Evolutionary conservation across 2,888 invertebrate species (phyloP).

Genomic region (Epirrhoe alternata): DNA sequence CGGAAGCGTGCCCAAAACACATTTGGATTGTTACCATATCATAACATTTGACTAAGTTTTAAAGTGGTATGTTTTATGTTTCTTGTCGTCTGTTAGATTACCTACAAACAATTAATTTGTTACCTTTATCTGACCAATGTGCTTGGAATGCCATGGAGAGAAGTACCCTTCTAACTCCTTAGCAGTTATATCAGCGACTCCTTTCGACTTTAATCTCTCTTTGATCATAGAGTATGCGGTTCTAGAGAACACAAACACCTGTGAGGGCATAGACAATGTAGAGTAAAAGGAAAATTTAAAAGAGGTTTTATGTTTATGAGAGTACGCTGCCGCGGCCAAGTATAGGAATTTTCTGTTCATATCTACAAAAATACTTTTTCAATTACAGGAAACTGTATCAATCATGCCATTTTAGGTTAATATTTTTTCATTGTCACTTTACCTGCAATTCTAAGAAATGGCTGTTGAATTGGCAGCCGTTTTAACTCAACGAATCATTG

Average conservation of each 20-base stretch:
- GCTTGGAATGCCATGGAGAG: constrained; percentile 94
- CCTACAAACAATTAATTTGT: too few species aligned
- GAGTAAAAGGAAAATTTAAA: constrained; percentile 16
- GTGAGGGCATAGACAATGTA: constrained; percentile 78
- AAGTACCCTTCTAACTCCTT: constrained; percentile 92
- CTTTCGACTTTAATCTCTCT: constrained; percentile 91
- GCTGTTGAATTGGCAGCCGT: too few species aligned
- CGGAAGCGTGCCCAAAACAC: too few species aligned
- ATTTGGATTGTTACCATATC: too few species aligned
- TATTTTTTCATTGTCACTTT: too few species aligned
- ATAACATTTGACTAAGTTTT: too few species aligned
- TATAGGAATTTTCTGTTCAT: not conserved
- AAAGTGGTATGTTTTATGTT: not conserved
- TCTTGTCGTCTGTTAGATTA: not conserved
- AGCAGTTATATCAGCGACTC: constrained; percentile 90
- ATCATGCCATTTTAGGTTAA: too few species aligned
- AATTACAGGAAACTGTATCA: not conserved
- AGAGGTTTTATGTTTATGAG: not conserved
- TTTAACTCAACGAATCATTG: too few species aligned
- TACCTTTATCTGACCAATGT: constrained; percentile 91
- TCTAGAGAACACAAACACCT: constrained; percentile 95
- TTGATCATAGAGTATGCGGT: constrained; percentile 93
- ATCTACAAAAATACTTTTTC: not conserved
- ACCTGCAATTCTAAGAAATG: too few species aligned
- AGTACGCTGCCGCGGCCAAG: constrained; percentile 34